Evolutionary conservation across 2,888 invertebrate species (phyloP), one percentile per base, ranked within the genome.

Genomic region (Drosophila limbata): DNA sequence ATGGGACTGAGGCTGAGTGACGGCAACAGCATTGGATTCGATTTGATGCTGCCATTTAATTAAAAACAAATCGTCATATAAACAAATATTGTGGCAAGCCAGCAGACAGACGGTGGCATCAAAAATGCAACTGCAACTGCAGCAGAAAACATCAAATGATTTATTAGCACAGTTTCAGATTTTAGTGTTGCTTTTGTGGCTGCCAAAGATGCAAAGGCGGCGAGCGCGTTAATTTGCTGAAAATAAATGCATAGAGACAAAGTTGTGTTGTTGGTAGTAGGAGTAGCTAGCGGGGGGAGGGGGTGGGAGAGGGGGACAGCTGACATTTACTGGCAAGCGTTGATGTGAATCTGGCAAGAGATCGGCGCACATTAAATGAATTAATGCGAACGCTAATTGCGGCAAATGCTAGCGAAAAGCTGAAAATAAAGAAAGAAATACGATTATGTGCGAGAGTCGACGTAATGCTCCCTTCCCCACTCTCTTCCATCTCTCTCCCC

Each of bases 261-360:
- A 55, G 47, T 47, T 66, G 69, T 67, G 17, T 1, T 6, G 45
- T 1, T 6, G 45, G 19, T 65, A 47, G 17, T 1, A 13, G 48
- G 21, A 48, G 15, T 3, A 40, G 35, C 8, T 1, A 21, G 47
- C 4, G 61, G 17, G 6, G 28, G 9, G 31, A 0, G 1, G 4
- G n/a, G 35, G 15, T n/a, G 51, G 44, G 13, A 35, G 35, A 37
- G 44, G 28, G 52, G 11, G 53, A 19, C 85, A 75, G 82, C 88
- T 84, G 89, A 88, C 89, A 89, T 84, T 84, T 76, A 82, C 85
- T 89, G 89, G 85, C 89, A 84, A 87, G 84, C 85, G 89, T 72
- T 84, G 88, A 84, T 89, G 85, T 31, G 42, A 50, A 61, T 52
- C 67, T 67, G 67, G 42, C 69, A 37, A 65, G 69, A 68, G 67